Base-by-base conservation (phyloP, 2,113 vertebrate species). In the Naja naja region DNA sequence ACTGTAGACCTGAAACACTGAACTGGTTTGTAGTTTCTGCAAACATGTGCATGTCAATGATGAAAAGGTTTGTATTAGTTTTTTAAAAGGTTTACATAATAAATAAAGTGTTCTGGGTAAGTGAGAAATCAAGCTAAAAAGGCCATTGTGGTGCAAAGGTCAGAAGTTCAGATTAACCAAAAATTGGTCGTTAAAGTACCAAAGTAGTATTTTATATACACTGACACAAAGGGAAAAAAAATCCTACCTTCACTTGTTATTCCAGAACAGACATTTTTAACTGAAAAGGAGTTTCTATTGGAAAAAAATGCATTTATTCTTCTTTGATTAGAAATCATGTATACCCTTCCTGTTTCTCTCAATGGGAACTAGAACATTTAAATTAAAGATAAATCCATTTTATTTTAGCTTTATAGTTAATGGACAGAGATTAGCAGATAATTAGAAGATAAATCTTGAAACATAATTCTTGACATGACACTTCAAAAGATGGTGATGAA, bases 401-500 rank as follows among this genome's bases (percentile, higher is more conserved):
- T 94, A 94, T 90, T 60, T 30, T 90, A 43, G 39, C 92, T 95
- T 95, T 93, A 92, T 92, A 55, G 74, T 64, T 96, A 96, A 93
- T 89, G 64, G 95, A 91, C 88, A 91, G 10, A 92, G 74, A 95
- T 92, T 95, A 95, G 4, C 60, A 90, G 52, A 16, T 58, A 91
- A 7, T 47, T 94, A 43, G 9, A 90, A 86, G 92, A 87, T 12
- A 53, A 89, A 86, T 49, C 87, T 18, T 53, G 2, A 87, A 91
- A 92, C 39, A 89, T 90, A 95, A 39, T 85, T 96, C 93, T 96
- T 96, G 91, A 94, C 93, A 64, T 94, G 89, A 10, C 94, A 92
- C 86, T 34, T 52, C n/a, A 94, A 60, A 47, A 30, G 93, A 90
- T 85, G 52, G 87, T 92, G 60, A 94, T 53, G n/a, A 89, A 52